Conservation (phyloP, 2,888 invertebrate genomes). For the Scaptomyza polygonia region DNA sequence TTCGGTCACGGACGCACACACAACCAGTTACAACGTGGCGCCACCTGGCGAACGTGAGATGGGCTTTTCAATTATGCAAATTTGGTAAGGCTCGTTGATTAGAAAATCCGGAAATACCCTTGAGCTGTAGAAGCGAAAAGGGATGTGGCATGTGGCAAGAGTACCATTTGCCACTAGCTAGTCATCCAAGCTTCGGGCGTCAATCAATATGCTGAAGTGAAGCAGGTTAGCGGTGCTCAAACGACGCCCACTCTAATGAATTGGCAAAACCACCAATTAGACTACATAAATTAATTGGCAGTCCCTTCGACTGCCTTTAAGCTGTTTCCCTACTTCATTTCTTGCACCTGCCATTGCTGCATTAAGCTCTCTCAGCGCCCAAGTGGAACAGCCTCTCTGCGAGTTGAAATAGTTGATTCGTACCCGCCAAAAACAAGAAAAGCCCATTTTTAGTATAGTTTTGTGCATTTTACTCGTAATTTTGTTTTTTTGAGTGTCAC, state of each 20-base stretch:
- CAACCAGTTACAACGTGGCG: constrained; percentile 11
- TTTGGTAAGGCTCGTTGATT: constrained; percentile 69
- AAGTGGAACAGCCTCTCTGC: constrained; percentile 11
- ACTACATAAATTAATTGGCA: constrained; percentile 72
- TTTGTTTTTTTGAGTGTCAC: constrained; percentile 58
- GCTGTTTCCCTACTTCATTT: neutral
- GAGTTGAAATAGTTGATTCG: constrained; percentile 55
- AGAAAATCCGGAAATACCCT: constrained; percentile 72
- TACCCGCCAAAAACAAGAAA: constrained; percentile 24
- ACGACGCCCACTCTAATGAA: constrained; percentile 66
- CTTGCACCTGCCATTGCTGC: neutral
- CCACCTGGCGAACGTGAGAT: constrained; percentile 58
- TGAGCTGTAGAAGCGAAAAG: constrained; percentile 29
- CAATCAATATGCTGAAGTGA: constrained; percentile 65
- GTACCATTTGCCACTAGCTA: constrained; percentile 2
- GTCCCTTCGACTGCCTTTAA: constrained; percentile 27
- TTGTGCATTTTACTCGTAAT: constrained; percentile 37
- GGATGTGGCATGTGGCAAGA: neutral
- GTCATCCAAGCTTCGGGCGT: constrained; percentile 44
- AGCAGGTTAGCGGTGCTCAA: neutral
- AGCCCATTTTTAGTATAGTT: constrained; percentile 41
- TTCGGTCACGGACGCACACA: constrained; percentile 54
- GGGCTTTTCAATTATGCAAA: constrained; percentile 78
- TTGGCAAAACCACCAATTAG: constrained; percentile 74
- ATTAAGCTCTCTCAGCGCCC: constrained; percentile 6